phyloP scores from a whole-genome alignment of 2,797 vertebrate genomes.

The Cossypha caffra region DNA sequence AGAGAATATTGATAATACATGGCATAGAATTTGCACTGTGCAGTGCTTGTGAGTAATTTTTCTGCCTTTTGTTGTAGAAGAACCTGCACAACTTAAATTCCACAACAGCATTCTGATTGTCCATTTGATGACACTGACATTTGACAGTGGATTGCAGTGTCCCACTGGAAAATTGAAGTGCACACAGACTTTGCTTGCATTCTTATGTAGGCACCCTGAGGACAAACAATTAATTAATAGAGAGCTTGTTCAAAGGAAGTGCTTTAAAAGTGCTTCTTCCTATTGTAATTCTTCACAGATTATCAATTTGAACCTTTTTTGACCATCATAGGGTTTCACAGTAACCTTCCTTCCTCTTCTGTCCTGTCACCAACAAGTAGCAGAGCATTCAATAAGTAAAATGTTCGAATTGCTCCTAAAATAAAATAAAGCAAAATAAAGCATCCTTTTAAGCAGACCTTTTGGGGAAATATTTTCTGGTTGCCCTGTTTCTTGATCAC shows the following conservation, averaged over 20 bases:
- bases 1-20: neutral
- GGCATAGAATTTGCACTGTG: neutral
- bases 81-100: neutral
- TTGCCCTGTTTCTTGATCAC: neutral
- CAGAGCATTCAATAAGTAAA: neutral
- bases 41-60: neutral
- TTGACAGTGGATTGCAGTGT: neutral
- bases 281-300: conserved; percentile 34
- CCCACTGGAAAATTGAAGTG: neutral
- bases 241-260: conserved; percentile 19
- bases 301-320: conserved; percentile 28
- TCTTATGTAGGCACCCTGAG: neutral
- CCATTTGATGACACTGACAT: neutral
- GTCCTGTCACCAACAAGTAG: neutral
- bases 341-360: neutral
- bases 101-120: neutral
- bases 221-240: conserved; percentile 48
- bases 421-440: neutral
- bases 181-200: neutral
- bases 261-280: conserved; percentile 23
- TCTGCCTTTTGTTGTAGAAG: neutral
- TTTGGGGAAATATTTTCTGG: neutral
- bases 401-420: neutral
- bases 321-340: neutral
- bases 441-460: neutral